A percentile compares a stretch with the other conserved stretches of the same genome.
These are phyloP conservation scores for Cremastobaeus sp. DNA, from an alignment of 2,888 invertebrate species.

Conservation along the genomic window DNA sequence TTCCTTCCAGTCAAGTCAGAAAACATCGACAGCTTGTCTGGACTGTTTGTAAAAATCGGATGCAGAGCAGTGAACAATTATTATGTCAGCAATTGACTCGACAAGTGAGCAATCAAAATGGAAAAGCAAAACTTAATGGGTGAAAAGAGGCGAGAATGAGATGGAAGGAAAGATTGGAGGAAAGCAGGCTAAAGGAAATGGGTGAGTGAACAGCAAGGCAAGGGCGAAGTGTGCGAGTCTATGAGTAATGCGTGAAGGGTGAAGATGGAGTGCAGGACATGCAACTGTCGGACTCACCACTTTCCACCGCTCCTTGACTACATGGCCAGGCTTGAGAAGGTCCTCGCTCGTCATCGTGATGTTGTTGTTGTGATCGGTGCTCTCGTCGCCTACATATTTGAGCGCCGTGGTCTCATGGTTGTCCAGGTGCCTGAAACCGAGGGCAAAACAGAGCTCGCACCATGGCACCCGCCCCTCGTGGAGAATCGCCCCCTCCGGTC, in stretches of 20 bases:
- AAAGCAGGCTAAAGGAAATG: background rate
- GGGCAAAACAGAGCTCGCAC: no score
- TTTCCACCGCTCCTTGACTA: constrained; percentile 99
- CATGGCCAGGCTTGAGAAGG: constrained; percentile 95
- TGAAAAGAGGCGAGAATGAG: no score
- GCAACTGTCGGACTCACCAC: constrained; percentile 82
- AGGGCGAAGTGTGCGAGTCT: no score
- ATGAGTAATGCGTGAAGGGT: background rate
- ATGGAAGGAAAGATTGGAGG: background rate
- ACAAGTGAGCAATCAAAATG: no score
- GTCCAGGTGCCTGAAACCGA: constrained; percentile 69
- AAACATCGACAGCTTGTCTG: no score
- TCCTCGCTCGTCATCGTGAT: constrained; percentile 95
- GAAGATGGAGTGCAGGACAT: background rate
- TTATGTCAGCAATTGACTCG: no score
- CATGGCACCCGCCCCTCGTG: background rate
- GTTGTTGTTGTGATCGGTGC: constrained; percentile 83
- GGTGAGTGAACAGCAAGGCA: background rate
- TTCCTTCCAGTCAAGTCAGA: no score
- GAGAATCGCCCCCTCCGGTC: constrained; percentile 1
- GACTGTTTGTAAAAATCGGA: no score
- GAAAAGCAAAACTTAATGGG: no score
- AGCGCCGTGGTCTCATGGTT: constrained; percentile 70
- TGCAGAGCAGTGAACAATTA: no score
- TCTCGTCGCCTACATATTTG: constrained; percentile 77